A percentile compares a stretch with the other conserved stretches of the same genome.
These are phyloP conservation scores for Esox lucius DNA, from an alignment of 2,797 vertebrate species.

Conservation along the genomic window DNA sequence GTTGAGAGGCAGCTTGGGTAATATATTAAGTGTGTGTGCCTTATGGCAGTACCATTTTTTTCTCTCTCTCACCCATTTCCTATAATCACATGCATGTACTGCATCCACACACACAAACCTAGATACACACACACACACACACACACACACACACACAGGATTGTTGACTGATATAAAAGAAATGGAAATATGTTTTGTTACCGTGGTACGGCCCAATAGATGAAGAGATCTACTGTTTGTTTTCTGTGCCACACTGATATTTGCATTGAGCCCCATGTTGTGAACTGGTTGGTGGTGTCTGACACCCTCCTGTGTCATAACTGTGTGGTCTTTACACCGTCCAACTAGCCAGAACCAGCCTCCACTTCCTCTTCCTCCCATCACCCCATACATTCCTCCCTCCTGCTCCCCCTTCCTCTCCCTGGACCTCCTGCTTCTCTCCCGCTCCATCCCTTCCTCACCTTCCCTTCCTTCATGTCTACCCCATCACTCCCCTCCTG, in stretches of 20 bases:
- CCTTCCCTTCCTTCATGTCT: slow-evolving; percentile 8
- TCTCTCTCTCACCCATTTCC: neutral
- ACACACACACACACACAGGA: neutral
- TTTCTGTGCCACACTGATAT: no score
- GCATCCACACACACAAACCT: neutral
- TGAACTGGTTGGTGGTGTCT: no score
- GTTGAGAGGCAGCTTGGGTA: neutral
- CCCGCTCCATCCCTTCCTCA: slow-evolving; percentile 2
- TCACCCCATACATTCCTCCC: no score
- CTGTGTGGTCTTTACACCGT: no score
- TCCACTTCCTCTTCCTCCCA: slow-evolving; percentile 3
- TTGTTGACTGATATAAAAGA: neutral
- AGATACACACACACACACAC: no score
- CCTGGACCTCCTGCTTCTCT: neutral
- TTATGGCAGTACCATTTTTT: neutral
- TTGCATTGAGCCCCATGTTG: no score
- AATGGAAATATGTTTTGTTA: neutral
- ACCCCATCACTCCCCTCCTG: no score
- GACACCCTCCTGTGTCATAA: neutral
- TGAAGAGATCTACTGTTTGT: no score
- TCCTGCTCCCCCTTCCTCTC: no score
- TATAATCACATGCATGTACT: neutral
- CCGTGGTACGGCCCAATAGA: neutral
- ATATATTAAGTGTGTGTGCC: neutral
- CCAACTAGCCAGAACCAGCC: neutral